Evolutionary conservation across 2,113 vertebrate species (phyloP).

Genomic region (Channa argus): DNA sequence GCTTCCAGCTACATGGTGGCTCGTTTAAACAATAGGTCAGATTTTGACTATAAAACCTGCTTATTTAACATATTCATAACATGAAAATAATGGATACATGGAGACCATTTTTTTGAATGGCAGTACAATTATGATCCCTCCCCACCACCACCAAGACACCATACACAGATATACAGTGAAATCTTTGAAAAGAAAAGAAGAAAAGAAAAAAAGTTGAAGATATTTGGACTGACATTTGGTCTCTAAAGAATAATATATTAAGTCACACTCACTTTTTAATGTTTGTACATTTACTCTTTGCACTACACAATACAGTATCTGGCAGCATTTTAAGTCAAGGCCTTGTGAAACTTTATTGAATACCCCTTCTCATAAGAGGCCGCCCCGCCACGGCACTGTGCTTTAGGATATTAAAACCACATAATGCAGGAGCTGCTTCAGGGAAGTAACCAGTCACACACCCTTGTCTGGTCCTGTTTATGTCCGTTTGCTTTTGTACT

Average conservation of each 20-base stretch:
- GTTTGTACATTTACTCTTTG: constrained; percentile 12
- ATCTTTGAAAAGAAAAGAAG: too few relatives aligned
- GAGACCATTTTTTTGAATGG: too few relatives aligned
- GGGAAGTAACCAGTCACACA: constrained; percentile 45
- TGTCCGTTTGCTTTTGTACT: constrained; percentile 59
- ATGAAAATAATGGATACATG: too few relatives aligned
- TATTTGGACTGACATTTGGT: background rate
- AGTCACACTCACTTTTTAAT: constrained; percentile 21
- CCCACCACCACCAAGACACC: too few relatives aligned
- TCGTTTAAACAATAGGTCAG: too few relatives aligned
- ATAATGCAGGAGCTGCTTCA: constrained; percentile 38
- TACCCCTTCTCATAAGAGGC: constrained; percentile 35
- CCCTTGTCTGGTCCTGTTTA: constrained; percentile 70
- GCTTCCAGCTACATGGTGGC: too few relatives aligned
- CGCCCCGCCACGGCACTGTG: constrained; percentile 13
- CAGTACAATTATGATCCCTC: too few relatives aligned
- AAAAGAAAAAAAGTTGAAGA: too few relatives aligned
- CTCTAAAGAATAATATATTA: constrained; percentile 24
- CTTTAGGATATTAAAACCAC: constrained; percentile 65
- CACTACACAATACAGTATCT: constrained; percentile 10
- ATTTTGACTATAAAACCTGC: too few relatives aligned
- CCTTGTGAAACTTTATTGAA: constrained; percentile 49
- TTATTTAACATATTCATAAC: too few relatives aligned
- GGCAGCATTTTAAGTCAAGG: constrained; percentile 29
- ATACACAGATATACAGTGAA: too few relatives aligned